Evolutionary conservation across 2,797 vertebrate genomes (phyloP).

Genomic region (Anas flavirostris): DNA sequence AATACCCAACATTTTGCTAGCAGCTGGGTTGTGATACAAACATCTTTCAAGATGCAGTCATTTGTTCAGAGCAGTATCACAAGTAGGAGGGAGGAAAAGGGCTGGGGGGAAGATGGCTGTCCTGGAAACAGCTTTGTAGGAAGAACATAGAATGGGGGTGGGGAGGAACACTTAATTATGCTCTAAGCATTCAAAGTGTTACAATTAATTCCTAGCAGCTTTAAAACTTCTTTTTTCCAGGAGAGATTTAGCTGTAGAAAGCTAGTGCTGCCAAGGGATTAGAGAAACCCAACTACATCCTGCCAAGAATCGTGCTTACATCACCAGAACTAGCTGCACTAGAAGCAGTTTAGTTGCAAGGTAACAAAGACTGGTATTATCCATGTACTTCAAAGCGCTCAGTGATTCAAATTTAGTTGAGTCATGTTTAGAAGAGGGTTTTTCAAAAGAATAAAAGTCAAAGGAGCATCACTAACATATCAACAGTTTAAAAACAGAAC

Average conservation of each 20-base stretch:
- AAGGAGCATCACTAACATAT: not conserved
- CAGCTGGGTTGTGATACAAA: not conserved
- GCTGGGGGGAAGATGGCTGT: not conserved
- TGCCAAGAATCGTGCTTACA: not conserved
- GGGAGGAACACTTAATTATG: not conserved
- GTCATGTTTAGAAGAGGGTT: not conserved
- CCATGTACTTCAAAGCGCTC: not conserved
- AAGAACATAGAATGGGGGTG: not conserved
- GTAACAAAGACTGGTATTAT: not conserved
- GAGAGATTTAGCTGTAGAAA: not conserved
- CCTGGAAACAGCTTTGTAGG: not conserved
- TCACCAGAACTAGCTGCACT: not conserved
- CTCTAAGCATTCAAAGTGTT: not conserved
- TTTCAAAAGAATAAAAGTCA: not conserved
- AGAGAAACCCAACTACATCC: not conserved
- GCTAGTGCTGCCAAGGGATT: not conserved
- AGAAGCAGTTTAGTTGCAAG: not conserved
- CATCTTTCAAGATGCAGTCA: not conserved
- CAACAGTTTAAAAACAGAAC: not conserved
- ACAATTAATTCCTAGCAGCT: not conserved
- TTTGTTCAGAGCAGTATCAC: rapidly evolving
- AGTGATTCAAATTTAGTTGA: not conserved
- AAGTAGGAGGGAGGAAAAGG: not conserved
- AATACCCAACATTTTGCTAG: rapidly evolving
- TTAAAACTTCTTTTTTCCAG: not conserved